Evolutionary conservation across 2,797 vertebrate genomes (phyloP), one percentile per base, ranked within the genome.

Genomic region (Ibycter americanus): DNA sequence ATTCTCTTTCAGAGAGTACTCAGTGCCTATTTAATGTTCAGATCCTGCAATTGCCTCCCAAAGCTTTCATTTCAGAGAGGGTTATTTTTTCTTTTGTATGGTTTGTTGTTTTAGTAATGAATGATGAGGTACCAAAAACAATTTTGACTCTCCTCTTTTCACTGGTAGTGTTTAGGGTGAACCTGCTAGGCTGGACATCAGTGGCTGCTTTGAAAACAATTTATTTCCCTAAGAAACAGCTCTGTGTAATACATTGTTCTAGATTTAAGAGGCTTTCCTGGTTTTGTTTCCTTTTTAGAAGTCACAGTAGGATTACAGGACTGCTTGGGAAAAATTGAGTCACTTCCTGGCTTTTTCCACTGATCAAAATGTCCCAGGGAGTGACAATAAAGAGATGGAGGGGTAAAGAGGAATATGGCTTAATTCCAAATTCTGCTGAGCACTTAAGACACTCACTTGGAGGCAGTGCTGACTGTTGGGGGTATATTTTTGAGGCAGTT

Each of bases 341-440:
- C 97, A 98, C 93, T 98, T 98, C 98, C 98, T 96, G 92, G 65
- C 89, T 97, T 95, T 98, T 96, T 97, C 87, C 66, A 78, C 72
- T 88, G 83, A 89, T 90, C 51, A 91, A 78, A 93, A 95, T 76
- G 63, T 78, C 61, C 44, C 44, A 70, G 84, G 83, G 67, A 93
- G 83, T 80, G 91, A 80, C 93, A 96, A 87, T 92, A 85, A 95
- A 90, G 77, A 90, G 59, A 40, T 71, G 66, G 58, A 70, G 44
- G 66, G 59, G 56, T 90, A 47, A 76, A 89, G 51, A 66, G 71
- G 36, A 79, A 54, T 34, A 62, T 78, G 86, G 71, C 72, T 80
- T 80, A 47, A 16, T 71, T 93, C 82, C 92, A 89, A 11, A 29
- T 76, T 83, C 36, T 67, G 1, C n/a, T 78, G 51, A 59, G 31